phyloP scores from a whole-genome alignment of 2,797 vertebrate genomes.

The Sebastes trivittatus region DNA sequence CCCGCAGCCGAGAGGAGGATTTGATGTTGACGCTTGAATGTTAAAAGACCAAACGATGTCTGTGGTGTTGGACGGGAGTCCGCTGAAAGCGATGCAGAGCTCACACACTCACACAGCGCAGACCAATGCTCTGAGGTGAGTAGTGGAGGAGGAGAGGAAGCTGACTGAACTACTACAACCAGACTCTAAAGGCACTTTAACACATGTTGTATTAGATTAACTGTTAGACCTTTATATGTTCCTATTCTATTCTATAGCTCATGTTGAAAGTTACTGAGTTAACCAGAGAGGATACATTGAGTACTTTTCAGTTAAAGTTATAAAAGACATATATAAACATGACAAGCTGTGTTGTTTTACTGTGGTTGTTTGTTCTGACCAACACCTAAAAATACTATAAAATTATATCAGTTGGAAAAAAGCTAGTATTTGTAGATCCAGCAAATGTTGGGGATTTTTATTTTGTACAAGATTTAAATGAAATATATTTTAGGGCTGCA shows the following conservation, averaged over 20 bases:
- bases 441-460: background rate
- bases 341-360: background rate
- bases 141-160: background rate
- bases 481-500: background rate
- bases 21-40: constrained; percentile 60
- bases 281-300: background rate
- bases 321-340: background rate
- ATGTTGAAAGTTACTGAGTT: background rate
- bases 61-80: constrained; percentile 81
- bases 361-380: background rate
- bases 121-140: constrained; percentile 78
- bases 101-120: constrained; percentile 75
- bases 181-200: background rate
- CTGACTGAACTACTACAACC: background rate
- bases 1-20: background rate
- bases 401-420: rapidly evolving
- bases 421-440: background rate
- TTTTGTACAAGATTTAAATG: background rate
- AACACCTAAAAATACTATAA: background rate
- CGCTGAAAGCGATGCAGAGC: constrained; percentile 82
- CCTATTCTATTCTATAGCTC: background rate
- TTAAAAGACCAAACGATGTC: constrained; percentile 77
- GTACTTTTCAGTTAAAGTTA: background rate
- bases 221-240: background rate
- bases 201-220: background rate